Percentiles rank a stretch among this genome's conserved stretches.
phyloP scores from a whole-genome alignment of 1,140 invertebrate species.

The Macrobrachium nipponense region DNA sequence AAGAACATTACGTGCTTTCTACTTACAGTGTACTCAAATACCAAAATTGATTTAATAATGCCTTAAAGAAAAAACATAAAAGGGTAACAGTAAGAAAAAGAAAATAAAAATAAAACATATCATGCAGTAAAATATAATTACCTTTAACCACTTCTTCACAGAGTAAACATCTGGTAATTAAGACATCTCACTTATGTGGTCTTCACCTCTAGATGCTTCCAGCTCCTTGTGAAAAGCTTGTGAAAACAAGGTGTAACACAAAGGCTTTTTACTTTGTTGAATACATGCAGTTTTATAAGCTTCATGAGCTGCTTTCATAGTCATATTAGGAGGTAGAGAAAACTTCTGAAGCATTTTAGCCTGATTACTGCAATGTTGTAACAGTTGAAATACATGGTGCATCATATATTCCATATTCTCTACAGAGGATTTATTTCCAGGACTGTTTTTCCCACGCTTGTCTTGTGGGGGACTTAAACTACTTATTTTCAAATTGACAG shows the following conservation, averaged over 20 bases:
- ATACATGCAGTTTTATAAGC: background rate
- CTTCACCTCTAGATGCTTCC: background rate
- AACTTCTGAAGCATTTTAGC: background rate
- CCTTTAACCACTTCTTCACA: background rate
- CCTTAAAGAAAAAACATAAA: too few relatives aligned
- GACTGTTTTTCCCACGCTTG: constrained; percentile 8
- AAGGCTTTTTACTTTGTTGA: background rate
- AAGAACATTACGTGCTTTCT: too few relatives aligned
- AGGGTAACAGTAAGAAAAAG: too few relatives aligned
- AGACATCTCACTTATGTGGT: background rate
- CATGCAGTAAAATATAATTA: too few relatives aligned
- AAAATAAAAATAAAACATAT: too few relatives aligned
- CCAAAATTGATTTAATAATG: too few relatives aligned
- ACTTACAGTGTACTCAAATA: too few relatives aligned
- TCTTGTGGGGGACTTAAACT: constrained; percentile 5
- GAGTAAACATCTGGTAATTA: background rate
- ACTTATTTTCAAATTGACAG: background rate
- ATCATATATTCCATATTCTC: background rate
- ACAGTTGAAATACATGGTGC: background rate
- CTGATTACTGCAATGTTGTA: background rate
- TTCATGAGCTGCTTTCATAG: constrained; percentile 3
- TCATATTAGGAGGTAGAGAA: background rate
- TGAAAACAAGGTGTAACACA: constrained; percentile 11
- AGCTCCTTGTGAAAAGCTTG: constrained; percentile 15
- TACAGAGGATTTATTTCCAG: background rate